Conservation (phyloP, 1,140 invertebrate species). For the Caenorhabditis brenneri region DNA sequence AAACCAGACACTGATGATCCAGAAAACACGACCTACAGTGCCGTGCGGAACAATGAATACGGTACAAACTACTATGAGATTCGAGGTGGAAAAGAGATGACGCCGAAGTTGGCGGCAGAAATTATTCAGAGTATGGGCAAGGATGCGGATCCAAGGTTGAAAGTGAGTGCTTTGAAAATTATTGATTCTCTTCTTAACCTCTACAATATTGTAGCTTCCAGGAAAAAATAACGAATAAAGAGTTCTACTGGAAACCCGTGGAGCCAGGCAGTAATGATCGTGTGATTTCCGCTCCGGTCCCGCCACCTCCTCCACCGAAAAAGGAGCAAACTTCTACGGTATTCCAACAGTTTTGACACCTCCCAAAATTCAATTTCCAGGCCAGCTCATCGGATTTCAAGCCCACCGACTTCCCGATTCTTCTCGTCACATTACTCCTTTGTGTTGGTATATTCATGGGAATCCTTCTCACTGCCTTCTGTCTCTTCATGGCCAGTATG, state of each 20-base stretch:
- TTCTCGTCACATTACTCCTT: neutral
- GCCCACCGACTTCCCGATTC: neutral
- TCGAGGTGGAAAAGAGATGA: conserved; percentile 18
- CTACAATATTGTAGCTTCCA: neutral
- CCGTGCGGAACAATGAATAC: neutral
- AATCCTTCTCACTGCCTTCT: neutral
- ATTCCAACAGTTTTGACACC: neutral
- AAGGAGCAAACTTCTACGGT: neutral
- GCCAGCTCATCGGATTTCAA: neutral
- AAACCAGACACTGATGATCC: neutral
- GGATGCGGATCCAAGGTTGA: neutral
- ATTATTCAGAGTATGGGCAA: conserved; percentile 32
- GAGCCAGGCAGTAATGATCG: neutral
- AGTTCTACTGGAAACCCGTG: conserved; percentile 24
- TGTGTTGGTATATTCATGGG: conserved; percentile 16
- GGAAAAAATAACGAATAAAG: conserved; percentile 36
- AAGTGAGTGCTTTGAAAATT: neutral
- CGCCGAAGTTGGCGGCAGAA: neutral
- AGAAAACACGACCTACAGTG: conserved; percentile 2
- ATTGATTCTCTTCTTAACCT: neutral
- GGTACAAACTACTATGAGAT: neutral
- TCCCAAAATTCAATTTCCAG: neutral
- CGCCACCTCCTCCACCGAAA: neutral
- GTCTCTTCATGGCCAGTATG: neutral
- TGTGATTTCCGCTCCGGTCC: neutral